Conservation (phyloP, 2,113 vertebrate genomes). For the Anhinga anhinga region DNA sequence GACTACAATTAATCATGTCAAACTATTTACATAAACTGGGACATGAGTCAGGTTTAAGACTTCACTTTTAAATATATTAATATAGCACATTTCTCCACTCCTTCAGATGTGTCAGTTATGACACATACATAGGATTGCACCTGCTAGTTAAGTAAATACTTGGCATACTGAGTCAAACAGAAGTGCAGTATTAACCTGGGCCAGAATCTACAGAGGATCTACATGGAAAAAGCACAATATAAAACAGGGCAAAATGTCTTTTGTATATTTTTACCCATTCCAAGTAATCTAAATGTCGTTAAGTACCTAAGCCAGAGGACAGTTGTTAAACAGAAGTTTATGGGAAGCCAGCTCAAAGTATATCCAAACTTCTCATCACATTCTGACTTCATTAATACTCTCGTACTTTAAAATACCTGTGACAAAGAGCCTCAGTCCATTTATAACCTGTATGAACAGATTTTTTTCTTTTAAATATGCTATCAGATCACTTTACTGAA, state of each 20-base stretch:
- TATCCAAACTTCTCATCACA: background rate
- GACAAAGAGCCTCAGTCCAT: background rate
- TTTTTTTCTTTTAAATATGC: background rate
- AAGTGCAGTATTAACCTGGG: background rate
- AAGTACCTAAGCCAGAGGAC: background rate
- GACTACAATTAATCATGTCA: background rate
- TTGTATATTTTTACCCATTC: background rate
- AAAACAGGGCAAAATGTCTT: background rate
- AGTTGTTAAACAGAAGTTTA: background rate
- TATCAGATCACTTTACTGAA: background rate
- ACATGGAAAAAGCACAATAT: background rate
- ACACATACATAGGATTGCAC: background rate
- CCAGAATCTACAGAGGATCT: background rate
- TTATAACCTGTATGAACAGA: background rate
- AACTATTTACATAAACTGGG: background rate
- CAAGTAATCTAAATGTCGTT: background rate
- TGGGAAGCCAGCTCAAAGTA: background rate
- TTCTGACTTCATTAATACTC: background rate
- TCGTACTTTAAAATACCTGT: background rate
- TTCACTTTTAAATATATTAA: background rate
- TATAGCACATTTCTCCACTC: background rate
- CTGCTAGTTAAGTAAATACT: background rate
- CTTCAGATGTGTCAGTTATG: background rate
- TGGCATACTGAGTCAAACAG: background rate
- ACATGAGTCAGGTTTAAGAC: background rate